Conservation (phyloP, 2,888 invertebrate genomes). For the Cerastoderma edule region DNA sequence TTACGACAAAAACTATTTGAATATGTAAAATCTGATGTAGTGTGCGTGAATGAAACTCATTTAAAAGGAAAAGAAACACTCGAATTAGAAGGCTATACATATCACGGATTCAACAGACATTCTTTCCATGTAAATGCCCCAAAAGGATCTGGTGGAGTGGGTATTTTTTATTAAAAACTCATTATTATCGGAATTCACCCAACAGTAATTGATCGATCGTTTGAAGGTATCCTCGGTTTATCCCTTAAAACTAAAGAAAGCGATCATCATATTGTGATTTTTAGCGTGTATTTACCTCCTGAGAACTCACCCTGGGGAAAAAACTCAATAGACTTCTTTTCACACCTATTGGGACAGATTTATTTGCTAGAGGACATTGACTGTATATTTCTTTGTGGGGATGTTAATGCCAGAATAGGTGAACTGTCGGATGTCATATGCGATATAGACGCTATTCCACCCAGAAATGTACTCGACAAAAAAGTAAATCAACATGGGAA, state of each 20-base stretch:
- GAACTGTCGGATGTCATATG: conserved; percentile 22
- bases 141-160: conserved; percentile 44
- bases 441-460: conserved; percentile 30
- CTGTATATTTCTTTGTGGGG: conserved; percentile 24
- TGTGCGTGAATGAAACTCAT: conserved; percentile 38
- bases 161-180: conserved; percentile 26
- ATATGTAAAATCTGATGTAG: conserved; percentile 33
- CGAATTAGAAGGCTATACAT: conserved; percentile 23
- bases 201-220: conserved; percentile 20
- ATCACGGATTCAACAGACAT: conserved; percentile 29
- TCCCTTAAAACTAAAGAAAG: conserved; percentile 10
- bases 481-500: conserved; percentile 34
- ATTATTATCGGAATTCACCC: conserved; percentile 16
- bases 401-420: conserved; percentile 39
- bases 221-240: conserved; percentile 38
- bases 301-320: conserved; percentile 14
- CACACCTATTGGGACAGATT: conserved; percentile 33
- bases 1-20: conserved; percentile 22
- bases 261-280: background rate
- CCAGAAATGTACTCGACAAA: conserved; percentile 11
- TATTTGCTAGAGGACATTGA: conserved; percentile 34
- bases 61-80: conserved; percentile 10
- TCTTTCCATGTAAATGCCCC: conserved; percentile 34
- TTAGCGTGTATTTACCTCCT: background rate
- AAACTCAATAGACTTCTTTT: conserved; percentile 28